Evolutionary conservation across 2,888 invertebrate genomes (phyloP).

Genomic region (Meteorus colon): DNA sequence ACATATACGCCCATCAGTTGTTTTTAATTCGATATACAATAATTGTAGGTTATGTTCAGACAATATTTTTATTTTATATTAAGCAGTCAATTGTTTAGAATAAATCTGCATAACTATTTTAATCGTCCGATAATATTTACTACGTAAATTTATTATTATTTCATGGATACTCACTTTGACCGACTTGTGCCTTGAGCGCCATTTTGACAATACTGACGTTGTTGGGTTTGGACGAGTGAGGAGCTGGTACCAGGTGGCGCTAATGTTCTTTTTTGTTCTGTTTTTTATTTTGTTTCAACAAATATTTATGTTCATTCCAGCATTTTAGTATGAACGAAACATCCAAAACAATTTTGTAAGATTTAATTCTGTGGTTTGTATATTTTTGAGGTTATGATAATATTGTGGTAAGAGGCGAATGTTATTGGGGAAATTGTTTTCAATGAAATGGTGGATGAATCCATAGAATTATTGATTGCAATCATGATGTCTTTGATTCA

Average conservation of each 20-base stretch:
- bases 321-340: too few species aligned
- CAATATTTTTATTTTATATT: not conserved
- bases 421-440: too few species aligned
- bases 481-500: too few species aligned
- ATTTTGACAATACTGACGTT: slow-evolving; percentile 76
- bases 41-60: not conserved
- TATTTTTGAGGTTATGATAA: too few species aligned
- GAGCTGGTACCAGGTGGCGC: slow-evolving; percentile 56
- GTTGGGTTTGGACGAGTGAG: not conserved
- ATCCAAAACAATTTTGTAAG: too few species aligned
- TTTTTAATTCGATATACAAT: not conserved
- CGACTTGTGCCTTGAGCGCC: slow-evolving; percentile 91
- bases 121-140: slow-evolving; percentile 9
- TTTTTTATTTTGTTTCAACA: too few species aligned
- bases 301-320: too few species aligned
- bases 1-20: slow-evolving; percentile 54
- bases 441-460: too few species aligned
- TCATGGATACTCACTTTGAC: slow-evolving; percentile 84
- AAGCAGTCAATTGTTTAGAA: not conserved
- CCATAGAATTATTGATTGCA: too few species aligned
- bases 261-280: not conserved
- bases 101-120: not conserved
- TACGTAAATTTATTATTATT: slow-evolving; percentile 54
- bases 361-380: too few species aligned
- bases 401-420: too few species aligned